A percentile compares a stretch with the other conserved stretches of the same genome.
Conservation (phyloP, 1,140 invertebrate genomes). For the Dendrolimus punctatus region DNA sequence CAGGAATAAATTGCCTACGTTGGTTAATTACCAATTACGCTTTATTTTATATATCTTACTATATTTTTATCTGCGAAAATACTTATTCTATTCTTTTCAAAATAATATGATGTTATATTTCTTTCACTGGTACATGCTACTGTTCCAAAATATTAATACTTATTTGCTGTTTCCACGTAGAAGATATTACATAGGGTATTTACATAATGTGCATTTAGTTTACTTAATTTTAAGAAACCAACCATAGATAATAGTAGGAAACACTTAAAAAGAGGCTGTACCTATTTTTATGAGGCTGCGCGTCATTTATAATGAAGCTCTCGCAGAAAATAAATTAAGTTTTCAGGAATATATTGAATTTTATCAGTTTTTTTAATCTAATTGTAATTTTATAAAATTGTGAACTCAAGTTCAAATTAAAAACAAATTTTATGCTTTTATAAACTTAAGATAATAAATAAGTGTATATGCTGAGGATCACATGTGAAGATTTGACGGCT, state of each 20-base stretch:
- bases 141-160: not conserved
- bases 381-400: slow-evolving; percentile 1
- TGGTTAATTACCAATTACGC: too few species aligned
- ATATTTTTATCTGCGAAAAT: too few species aligned
- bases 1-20: too few species aligned
- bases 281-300: slow-evolving; percentile 12
- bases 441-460: too few species aligned
- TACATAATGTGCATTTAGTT: slow-evolving; percentile 9
- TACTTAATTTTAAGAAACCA: slow-evolving; percentile 4
- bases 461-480: slow-evolving; percentile 6
- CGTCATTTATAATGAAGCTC: not conserved
- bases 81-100: too few species aligned
- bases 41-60: too few species aligned
- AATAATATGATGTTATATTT: too few species aligned
- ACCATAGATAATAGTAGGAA: slow-evolving; percentile 5
- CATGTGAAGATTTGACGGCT: slow-evolving; percentile 41
- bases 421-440: slow-evolving; percentile 9
- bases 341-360: not conserved
- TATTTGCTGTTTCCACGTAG: not conserved
- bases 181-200: slow-evolving; percentile 3
- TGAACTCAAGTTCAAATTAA: too few species aligned
- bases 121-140: too few species aligned
- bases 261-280: slow-evolving; percentile 14
- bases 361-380: not conserved
- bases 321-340: not conserved